Percentiles rank a stretch among this genome's conserved stretches.
These are phyloP conservation scores for Syrista parreyssii DNA, from an alignment of 2,888 invertebrate species.

Conservation along the genomic window DNA sequence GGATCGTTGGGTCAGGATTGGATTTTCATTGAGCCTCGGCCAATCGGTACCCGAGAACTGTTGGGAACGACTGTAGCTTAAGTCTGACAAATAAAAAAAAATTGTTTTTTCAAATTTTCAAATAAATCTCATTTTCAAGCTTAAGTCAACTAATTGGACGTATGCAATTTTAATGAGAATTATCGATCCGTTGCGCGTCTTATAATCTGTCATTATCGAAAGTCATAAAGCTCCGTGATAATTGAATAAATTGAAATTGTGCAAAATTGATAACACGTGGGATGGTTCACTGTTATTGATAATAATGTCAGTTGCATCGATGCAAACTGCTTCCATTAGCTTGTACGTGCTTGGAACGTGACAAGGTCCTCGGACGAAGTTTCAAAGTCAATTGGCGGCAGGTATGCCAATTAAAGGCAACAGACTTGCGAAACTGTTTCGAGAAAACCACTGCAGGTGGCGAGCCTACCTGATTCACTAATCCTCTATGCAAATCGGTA, in stretches of 20 bases:
- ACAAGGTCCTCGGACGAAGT: background rate
- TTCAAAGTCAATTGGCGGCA: background rate
- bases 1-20: background rate
- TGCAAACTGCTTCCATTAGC: background rate
- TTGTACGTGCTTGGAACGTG: background rate
- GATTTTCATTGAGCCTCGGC: background rate
- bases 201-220: background rate
- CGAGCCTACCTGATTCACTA: slow-evolving; percentile 51
- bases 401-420: slow-evolving; percentile 8
- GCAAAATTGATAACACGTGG: no score
- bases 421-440: slow-evolving; percentile 43
- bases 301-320: background rate
- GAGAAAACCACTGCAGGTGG: slow-evolving; percentile 47
- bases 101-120: no score
- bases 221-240: background rate
- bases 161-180: background rate
- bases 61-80: background rate
- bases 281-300: background rate
- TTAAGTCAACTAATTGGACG: background rate
- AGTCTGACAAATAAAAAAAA: background rate
- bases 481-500: slow-evolving; percentile 57
- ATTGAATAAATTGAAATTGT: background rate
- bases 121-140: background rate
- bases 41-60: background rate
- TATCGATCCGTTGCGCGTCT: background rate